Evolutionary conservation across 2,113 vertebrate genomes (phyloP).

Genomic region (Anoplopoma fimbria): DNA sequence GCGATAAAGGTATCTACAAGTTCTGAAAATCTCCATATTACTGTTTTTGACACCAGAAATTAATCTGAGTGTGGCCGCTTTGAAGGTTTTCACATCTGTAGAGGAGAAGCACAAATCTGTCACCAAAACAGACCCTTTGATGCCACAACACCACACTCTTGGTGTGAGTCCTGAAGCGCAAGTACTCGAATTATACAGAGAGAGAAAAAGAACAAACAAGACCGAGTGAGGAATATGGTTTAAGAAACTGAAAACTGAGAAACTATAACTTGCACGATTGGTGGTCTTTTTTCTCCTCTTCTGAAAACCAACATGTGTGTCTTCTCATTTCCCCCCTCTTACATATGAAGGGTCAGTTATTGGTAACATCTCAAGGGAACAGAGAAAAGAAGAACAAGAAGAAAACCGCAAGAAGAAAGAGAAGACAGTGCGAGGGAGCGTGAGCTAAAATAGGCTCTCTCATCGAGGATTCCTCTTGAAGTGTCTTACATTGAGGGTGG

Average conservation of each 20-base stretch:
- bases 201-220: not conserved
- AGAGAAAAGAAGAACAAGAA: constrained; percentile 24
- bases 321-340: constrained; percentile 9
- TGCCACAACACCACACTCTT: not conserved
- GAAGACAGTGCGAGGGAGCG: constrained; percentile 1
- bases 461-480: constrained; percentile 76
- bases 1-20: not conserved
- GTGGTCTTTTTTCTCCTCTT: not conserved
- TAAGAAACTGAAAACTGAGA: not conserved
- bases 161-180: not conserved
- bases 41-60: too few species aligned
- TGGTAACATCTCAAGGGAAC: constrained; percentile 62
- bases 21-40: too few species aligned
- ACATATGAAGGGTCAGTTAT: constrained; percentile 46
- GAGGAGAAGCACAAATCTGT: not conserved
- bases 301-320: constrained; percentile 1
- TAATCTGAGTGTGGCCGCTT: not conserved
- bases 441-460: constrained; percentile 51
- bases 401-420: constrained; percentile 55
- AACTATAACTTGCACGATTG: not conserved
- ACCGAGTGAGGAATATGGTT: not conserved
- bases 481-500: constrained; percentile 54
- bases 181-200: not conserved
- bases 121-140: not conserved
- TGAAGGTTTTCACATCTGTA: not conserved